A percentile compares a stretch with the other conserved stretches of the same genome.
Evolutionary conservation across 1,140 invertebrate genomes (phyloP).

Genomic region (Drusus annulatus): DNA sequence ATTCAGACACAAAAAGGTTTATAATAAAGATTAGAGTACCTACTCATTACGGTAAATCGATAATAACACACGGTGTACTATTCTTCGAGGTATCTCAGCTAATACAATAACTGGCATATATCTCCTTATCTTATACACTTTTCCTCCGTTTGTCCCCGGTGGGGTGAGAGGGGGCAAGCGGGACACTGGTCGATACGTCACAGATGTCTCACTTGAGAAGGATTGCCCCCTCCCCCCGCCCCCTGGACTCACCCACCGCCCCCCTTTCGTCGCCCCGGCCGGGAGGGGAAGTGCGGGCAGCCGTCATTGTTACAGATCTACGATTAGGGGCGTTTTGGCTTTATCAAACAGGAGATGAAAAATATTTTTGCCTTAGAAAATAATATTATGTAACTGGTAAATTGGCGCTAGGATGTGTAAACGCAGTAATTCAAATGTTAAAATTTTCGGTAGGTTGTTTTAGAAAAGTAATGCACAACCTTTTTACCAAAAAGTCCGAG

Average conservation of each 20-base stretch:
- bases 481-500: no score
- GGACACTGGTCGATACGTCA: constrained; percentile 34
- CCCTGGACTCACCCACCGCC: background rate
- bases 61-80: no score
- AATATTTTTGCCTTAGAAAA: no score
- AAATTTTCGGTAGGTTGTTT: no score
- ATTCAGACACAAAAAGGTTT: no score
- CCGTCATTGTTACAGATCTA: constrained; percentile 15
- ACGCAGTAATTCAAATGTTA: no score
- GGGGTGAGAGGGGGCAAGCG: background rate
- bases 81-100: no score
- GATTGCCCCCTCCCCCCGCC: background rate
- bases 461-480: no score
- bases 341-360: background rate
- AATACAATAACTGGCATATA: background rate
- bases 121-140: background rate
- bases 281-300: background rate
- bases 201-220: constrained; percentile 42
- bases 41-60: no score
- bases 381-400: no score
- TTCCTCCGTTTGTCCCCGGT: background rate
- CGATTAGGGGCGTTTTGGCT: background rate
- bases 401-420: no score
- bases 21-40: no score
- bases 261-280: background rate